Evolutionary conservation across 37 sponge, comb jelly and placozoan genomes (phyloP).

Genomic region (Diacarnus erythraeanus): DNA sequence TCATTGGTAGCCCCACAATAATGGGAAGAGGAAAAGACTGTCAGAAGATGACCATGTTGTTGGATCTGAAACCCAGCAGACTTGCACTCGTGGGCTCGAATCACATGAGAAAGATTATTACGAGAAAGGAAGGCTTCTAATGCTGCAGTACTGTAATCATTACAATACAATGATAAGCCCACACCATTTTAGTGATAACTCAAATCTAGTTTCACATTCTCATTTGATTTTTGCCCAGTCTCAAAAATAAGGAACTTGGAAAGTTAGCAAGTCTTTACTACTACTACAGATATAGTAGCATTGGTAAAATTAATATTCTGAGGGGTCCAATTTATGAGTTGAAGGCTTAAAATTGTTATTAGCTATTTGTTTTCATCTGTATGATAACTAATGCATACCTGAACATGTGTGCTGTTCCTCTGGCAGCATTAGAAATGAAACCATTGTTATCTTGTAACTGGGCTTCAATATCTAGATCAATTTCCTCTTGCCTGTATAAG

Average conservation of each 20-base stretch:
- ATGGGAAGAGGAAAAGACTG: slow-evolving; percentile 94
- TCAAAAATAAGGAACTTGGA: too few species aligned
- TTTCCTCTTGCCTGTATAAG: slow-evolving; percentile 55
- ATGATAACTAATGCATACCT: slow-evolving; percentile 33
- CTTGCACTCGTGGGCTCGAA: slow-evolving; percentile 94
- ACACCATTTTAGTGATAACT: too few species aligned
- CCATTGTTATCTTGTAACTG: slow-evolving; percentile 61
- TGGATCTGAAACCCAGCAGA: slow-evolving; percentile 93
- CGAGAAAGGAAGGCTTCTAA: slow-evolving; percentile 71
- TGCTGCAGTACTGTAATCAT: slow-evolving; percentile 67
- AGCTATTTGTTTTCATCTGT: too few species aligned
- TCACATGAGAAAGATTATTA: slow-evolving; percentile 90
- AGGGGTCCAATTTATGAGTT: too few species aligned
- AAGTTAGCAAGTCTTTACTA: too few species aligned
- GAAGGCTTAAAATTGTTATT: too few species aligned
- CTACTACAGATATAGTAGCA: too few species aligned
- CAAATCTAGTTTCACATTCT: too few species aligned
- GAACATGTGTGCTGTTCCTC: slow-evolving; percentile 92
- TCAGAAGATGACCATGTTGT: slow-evolving; percentile 89
- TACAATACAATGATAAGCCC: too few species aligned
- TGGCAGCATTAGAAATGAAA: slow-evolving; percentile 76
- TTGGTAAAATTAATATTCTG: too few species aligned
- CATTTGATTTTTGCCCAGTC: too few species aligned
- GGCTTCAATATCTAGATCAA: slow-evolving; percentile 35
- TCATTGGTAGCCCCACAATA: slow-evolving; percentile 95